Evolutionary conservation across 2,113 vertebrate species (phyloP).

Genomic region (Nesospiza acunhae): DNA sequence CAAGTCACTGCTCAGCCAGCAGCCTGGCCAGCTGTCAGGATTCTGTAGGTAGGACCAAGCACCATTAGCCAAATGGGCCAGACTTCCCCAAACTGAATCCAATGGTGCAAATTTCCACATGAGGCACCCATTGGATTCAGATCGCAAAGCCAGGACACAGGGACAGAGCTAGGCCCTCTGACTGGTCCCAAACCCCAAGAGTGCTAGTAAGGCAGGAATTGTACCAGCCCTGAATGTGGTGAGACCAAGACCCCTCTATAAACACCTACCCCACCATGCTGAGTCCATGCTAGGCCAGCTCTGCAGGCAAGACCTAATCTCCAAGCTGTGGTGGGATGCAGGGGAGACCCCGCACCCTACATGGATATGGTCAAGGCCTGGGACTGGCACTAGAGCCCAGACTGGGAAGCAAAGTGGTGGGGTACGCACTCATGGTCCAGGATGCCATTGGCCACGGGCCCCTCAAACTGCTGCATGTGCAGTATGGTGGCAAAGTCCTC

Average conservation of each 20-base stretch:
- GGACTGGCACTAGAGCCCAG: background rate
- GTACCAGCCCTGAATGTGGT: background rate
- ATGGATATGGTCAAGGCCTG: background rate
- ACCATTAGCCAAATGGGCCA: background rate
- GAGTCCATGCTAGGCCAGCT: background rate
- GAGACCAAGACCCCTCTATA: background rate
- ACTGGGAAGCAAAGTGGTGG: background rate
- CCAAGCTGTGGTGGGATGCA: background rate
- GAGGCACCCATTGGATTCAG: background rate
- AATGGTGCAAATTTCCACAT: background rate
- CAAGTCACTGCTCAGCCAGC: background rate
- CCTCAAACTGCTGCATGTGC: conserved; percentile 96
- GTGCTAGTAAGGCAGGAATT: background rate
- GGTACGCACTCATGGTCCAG: conserved; percentile 93
- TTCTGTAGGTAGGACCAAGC: background rate
- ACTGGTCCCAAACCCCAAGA: background rate
- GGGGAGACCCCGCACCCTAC: background rate
- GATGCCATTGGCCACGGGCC: conserved; percentile 84
- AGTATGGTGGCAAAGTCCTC: conserved; percentile 97
- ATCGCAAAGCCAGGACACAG: fast-evolving
- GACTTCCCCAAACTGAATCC: background rate
- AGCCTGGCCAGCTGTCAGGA: background rate
- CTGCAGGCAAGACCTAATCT: background rate
- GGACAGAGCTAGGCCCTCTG: background rate
- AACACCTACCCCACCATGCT: background rate